phyloP scores from a whole-genome alignment of 1,140 invertebrate genomes.

The Panulirus ornatus region DNA sequence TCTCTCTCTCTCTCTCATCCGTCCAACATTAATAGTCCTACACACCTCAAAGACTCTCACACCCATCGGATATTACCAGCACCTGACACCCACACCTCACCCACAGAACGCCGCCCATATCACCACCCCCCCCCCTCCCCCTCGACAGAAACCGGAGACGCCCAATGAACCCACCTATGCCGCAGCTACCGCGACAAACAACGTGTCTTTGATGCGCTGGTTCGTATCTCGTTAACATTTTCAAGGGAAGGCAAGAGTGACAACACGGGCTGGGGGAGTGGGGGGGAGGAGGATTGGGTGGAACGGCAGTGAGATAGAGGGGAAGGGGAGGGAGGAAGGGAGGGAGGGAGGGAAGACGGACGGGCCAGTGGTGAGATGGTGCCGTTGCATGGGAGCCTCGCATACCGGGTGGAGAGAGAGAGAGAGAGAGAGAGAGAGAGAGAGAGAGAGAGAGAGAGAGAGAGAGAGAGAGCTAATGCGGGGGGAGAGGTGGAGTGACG shows the following conservation, averaged over 20 bases:
- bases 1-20: too few relatives aligned
- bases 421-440: not conserved
- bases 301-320: not conserved
- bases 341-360: not conserved
- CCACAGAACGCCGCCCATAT: too few relatives aligned
- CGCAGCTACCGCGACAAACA: conserved; percentile 40
- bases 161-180: conserved; percentile 21
- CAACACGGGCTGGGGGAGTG: conserved; percentile 21
- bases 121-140: not conserved
- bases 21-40: too few relatives aligned
- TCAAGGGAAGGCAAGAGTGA: conserved; percentile 35
- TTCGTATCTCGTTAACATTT: conserved; percentile 58
- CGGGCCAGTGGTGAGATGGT: not conserved
- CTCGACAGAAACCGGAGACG: too few relatives aligned
- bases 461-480: not conserved
- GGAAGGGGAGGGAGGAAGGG: not conserved
- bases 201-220: conserved; percentile 35
- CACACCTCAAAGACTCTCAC: too few relatives aligned
- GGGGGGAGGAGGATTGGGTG: not conserved
- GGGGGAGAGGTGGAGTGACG: not conserved
- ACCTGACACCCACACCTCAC: too few relatives aligned
- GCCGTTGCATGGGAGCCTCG: too few relatives aligned
- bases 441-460: not conserved
- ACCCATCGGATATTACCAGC: too few relatives aligned
- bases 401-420: not conserved